A percentile compares a stretch with the other conserved stretches of the same genome.
Conservation (phyloP, 2,113 vertebrate species). For the Trachemys scripta region DNA sequence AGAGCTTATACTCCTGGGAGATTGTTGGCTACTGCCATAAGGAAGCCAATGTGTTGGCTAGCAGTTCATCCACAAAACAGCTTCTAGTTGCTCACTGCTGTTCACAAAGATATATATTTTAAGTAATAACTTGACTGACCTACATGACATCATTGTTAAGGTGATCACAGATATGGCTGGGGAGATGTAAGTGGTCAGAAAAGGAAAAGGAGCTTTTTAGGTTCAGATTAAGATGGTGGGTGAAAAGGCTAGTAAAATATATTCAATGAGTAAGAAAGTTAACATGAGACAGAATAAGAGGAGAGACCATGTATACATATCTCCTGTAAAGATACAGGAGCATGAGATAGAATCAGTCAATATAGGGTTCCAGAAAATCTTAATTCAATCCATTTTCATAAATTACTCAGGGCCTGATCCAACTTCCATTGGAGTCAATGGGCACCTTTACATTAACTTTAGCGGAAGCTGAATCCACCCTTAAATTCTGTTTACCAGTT, state of each 20-base stretch:
- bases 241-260: not conserved
- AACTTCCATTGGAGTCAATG: not conserved
- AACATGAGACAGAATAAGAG: not conserved
- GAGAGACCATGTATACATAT: not conserved
- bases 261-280: not conserved
- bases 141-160: not conserved
- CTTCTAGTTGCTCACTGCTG: not conserved
- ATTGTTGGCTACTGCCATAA: not conserved
- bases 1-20: not conserved
- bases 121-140: not conserved
- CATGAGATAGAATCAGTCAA: not conserved
- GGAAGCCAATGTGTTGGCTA: not conserved
- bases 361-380: not conserved
- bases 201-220: not conserved
- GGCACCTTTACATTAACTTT: not conserved
- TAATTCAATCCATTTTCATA: not conserved
- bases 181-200: not conserved
- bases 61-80: not conserved
- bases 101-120: not conserved
- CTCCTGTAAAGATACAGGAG: not conserved
- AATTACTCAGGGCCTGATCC: not conserved
- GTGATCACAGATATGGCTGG: rapidly evolving
- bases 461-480: not conserved
- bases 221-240: not conserved
- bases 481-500: not conserved